Conservation (phyloP, 2,888 invertebrate genomes). For the Dryocosmus kuriphilus region DNA sequence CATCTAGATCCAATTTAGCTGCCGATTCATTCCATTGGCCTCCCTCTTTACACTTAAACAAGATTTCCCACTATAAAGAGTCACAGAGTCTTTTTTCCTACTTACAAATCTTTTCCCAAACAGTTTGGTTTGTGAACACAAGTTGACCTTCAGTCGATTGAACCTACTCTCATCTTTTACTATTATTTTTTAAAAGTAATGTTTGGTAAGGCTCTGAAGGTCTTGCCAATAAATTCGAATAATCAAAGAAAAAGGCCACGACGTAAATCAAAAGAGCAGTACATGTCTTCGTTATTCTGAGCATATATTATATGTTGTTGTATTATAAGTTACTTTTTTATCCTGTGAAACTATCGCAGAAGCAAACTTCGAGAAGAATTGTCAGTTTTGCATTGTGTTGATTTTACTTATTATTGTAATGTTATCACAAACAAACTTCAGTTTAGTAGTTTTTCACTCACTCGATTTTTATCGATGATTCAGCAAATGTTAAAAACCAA, state of each 20-base stretch:
- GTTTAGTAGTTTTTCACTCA: not conserved
- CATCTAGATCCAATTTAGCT: constrained; percentile 49
- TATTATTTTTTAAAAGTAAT: constrained; percentile 25
- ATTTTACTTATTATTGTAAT: not conserved
- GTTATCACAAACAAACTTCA: not conserved
- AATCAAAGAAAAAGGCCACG: constrained; percentile 19
- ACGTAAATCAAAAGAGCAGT: constrained; percentile 21
- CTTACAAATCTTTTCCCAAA: not conserved
- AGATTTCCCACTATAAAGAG: constrained; percentile 12
- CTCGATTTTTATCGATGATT: not conserved
- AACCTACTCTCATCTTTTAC: constrained; percentile 41
- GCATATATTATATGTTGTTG: constrained; percentile 27
- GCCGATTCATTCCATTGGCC: constrained; percentile 44
- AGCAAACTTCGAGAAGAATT: constrained; percentile 19
- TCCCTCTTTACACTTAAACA: constrained; percentile 36
- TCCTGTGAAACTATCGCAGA: constrained; percentile 31
- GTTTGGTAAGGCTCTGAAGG: constrained; percentile 42
- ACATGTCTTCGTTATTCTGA: constrained; percentile 23
- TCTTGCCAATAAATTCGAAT: constrained; percentile 29
- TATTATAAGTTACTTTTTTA: constrained; percentile 37
- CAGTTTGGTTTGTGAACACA: constrained; percentile 13
- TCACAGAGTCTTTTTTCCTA: constrained; percentile 1
- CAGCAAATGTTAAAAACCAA: not conserved
- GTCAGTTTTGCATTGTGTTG: not conserved
- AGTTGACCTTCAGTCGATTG: constrained; percentile 22